Base-by-base conservation (phyloP, 2,113 vertebrate genomes). In the Saimiri boliviensis region DNA sequence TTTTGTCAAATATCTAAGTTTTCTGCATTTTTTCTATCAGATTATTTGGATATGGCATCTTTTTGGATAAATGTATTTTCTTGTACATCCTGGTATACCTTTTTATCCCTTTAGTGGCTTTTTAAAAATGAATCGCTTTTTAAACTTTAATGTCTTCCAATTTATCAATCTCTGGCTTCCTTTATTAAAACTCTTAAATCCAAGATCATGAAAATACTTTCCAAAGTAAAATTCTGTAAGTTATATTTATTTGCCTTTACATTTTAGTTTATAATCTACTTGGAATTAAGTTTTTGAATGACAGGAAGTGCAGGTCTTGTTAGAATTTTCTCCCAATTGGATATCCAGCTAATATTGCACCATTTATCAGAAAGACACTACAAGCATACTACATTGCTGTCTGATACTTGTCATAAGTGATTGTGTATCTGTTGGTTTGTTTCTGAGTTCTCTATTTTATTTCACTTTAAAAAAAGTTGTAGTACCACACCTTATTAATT, bases 61-160 rank as follows among this genome's bases (percentile, higher is more conserved):
- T 45, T 82, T 88, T 73, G 10, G 35, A 74, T 74, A 70, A 92
- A 70, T 89, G 40, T 52, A 3, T 89, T 91, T 96, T 58, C 23
- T 91, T 58, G 1, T 23, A 37, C 12, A 66, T 20, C 52, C 16
- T 52, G 17, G 20, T 2, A 6, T 70, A 3, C 9, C 74, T 95
- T 66, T 90, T 74, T 0, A 49, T 13, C 11, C 74, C 10, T 80
- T 49, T 4, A 82, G 45, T 86, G 8, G 19, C 6, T 94, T 94
- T 85, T n/a, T 6, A 63, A 63, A 32, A 68, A 92, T 89, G 92
- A 52, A 42, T 66, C 56, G 3, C 40, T 37, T 66, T 94, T 47
- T 86, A 45, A 56, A 66, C 71, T 66, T 95, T 84, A 91, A 13
- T 49, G 45, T 80, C 42, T 89, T 4, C 7, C 6, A 35, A 1